Conservation (phyloP, 2,113 vertebrate genomes). For the Myanophis thanlyinensis region DNA sequence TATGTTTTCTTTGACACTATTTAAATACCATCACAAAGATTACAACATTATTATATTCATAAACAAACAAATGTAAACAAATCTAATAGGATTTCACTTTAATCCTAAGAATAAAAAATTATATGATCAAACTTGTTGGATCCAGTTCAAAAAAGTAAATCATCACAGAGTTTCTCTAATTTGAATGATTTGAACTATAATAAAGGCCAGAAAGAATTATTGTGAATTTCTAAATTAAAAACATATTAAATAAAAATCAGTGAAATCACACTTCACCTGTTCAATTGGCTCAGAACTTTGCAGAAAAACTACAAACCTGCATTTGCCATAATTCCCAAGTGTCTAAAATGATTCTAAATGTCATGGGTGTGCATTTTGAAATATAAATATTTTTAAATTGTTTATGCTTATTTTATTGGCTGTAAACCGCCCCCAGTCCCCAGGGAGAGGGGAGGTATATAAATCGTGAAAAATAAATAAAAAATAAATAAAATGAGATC, state of each 20-base stretch:
- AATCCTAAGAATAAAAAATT: neutral
- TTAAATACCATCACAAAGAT: neutral
- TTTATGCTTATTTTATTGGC: no score
- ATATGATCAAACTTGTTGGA: neutral
- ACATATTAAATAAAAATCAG: constrained; percentile 2
- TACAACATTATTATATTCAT: neutral
- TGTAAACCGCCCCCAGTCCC: no score
- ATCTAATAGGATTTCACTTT: neutral
- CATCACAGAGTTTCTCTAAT: neutral
- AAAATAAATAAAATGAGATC: no score
- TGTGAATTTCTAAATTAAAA: neutral
- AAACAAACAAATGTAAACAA: constrained; percentile 7
- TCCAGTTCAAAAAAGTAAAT: neutral
- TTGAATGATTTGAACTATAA: neutral
- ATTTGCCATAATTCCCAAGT: neutral
- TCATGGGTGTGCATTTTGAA: neutral
- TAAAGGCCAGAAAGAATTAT: constrained; percentile 21
- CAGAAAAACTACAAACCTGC: neutral
- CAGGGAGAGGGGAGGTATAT: no score
- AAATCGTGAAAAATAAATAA: no score
- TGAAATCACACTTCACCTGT: constrained; percentile 25
- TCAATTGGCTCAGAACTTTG: constrained; percentile 7
- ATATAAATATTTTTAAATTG: neutral
- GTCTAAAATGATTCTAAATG: neutral
- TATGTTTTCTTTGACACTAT: neutral